Evolutionary conservation across 2,888 invertebrate species (phyloP).

Genomic region (Schizaphis graminum): DNA sequence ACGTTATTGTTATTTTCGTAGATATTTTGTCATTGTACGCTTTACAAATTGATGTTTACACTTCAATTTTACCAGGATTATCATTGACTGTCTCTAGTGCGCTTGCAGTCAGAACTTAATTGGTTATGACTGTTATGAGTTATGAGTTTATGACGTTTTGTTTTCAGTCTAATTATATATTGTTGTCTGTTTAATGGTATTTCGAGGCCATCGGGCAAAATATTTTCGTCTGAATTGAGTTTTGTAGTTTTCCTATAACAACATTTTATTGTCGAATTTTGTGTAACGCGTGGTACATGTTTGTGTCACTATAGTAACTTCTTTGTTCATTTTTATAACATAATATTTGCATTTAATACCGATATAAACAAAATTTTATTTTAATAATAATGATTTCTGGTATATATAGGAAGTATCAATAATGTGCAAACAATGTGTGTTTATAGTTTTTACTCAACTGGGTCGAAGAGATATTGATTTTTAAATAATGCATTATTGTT

Average conservation of each 20-base stretch:
- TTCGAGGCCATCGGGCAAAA: background rate
- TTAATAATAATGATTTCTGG: background rate
- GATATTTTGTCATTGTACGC: background rate
- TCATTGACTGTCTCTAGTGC: background rate
- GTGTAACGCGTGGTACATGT: background rate
- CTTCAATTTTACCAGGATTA: background rate
- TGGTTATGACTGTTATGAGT: background rate
- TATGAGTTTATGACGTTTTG: background rate
- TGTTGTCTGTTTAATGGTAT: background rate
- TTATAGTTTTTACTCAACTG: background rate
- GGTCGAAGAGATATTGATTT: background rate
- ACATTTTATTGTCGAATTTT: background rate
- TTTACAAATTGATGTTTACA: background rate
- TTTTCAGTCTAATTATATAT: constrained; percentile 17
- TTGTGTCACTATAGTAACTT: background rate
- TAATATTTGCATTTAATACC: background rate
- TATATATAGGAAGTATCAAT: background rate
- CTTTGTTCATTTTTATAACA: background rate
- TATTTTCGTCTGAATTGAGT: background rate
- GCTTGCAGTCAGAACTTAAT: background rate
- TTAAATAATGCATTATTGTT: background rate
- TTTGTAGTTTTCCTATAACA: background rate
- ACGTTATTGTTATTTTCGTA: background rate
- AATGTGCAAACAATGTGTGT: background rate
- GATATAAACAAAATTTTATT: background rate